Evolutionary conservation across 2,113 vertebrate genomes (phyloP).

Genomic region (Lanius collurio): DNA sequence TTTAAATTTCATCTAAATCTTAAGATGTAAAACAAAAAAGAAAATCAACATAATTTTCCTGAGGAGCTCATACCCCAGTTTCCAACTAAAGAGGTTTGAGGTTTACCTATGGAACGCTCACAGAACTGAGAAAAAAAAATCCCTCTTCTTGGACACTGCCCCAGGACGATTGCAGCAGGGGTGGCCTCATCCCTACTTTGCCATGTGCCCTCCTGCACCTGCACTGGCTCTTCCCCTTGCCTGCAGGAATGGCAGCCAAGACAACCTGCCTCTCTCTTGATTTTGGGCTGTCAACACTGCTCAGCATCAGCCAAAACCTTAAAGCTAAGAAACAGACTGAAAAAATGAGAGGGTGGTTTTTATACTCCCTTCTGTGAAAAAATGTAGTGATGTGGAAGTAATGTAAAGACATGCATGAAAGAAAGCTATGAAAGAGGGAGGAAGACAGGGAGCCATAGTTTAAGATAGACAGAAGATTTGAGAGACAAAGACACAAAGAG

Average conservation of each 20-base stretch:
- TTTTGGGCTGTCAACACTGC: not conserved
- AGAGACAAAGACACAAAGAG: not conserved
- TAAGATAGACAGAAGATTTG: not conserved
- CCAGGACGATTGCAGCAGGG: not conserved
- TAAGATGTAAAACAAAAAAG: not conserved
- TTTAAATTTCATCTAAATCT: not conserved
- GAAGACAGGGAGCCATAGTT: not conserved
- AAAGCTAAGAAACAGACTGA: not conserved
- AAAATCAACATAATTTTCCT: not conserved
- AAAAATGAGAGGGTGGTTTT: not conserved
- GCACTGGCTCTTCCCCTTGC: not conserved
- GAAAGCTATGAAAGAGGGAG: not conserved
- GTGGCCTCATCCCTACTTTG: fast-evolving
- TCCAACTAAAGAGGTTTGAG: not conserved
- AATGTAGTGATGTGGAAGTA: not conserved
- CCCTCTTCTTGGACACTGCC: not conserved
- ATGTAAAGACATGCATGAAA: not conserved
- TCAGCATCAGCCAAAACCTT: not conserved
- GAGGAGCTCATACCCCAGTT: not conserved
- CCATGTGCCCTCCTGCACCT: fast-evolving
- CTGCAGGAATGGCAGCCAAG: not conserved
- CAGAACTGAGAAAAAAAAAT: not conserved
- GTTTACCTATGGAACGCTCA: not conserved
- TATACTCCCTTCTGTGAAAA: not conserved
- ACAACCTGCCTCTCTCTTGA: not conserved